phyloP scores from a whole-genome alignment of 2,797 vertebrate species.

The Triplophysa yarkandensis region DNA sequence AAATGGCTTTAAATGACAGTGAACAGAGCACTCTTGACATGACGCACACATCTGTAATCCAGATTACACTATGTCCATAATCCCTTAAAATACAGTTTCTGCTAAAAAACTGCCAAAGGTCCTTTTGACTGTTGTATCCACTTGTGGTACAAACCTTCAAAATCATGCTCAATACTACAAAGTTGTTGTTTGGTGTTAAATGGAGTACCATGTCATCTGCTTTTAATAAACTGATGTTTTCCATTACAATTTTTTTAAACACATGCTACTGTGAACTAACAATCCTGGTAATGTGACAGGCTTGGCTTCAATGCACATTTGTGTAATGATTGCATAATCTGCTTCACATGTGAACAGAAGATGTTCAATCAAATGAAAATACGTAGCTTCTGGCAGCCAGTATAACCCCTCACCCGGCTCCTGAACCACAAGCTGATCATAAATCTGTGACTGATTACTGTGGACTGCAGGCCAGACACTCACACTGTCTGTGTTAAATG shows the following conservation, averaged over 20 bases:
- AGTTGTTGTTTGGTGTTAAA: neutral
- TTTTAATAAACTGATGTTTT: neutral
- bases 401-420: constrained; percentile 54
- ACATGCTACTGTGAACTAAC: neutral
- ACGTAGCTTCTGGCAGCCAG: constrained; percentile 41
- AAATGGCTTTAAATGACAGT: constrained; percentile 62
- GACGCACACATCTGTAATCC: constrained; percentile 75
- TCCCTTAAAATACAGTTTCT: constrained; percentile 69
- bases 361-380: constrained; percentile 57
- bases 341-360: constrained; percentile 60
- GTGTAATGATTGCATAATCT: constrained; percentile 64
- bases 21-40: constrained; percentile 70
- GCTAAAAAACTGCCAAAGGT: constrained; percentile 45
- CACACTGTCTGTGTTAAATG: neutral
- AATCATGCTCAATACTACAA: neutral
- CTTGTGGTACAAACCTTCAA: constrained; percentile 3
- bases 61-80: constrained; percentile 70
- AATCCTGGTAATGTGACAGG: neutral
- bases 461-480: neutral
- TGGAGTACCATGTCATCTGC: neutral
- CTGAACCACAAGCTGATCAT: constrained; percentile 28
- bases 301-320: constrained; percentile 13
- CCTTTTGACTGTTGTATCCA: neutral
- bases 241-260: neutral
- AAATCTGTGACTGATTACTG: constrained; percentile 41